phyloP scores from a whole-genome alignment of 2,113 vertebrate species.

The Microcebus griseorufus region DNA sequence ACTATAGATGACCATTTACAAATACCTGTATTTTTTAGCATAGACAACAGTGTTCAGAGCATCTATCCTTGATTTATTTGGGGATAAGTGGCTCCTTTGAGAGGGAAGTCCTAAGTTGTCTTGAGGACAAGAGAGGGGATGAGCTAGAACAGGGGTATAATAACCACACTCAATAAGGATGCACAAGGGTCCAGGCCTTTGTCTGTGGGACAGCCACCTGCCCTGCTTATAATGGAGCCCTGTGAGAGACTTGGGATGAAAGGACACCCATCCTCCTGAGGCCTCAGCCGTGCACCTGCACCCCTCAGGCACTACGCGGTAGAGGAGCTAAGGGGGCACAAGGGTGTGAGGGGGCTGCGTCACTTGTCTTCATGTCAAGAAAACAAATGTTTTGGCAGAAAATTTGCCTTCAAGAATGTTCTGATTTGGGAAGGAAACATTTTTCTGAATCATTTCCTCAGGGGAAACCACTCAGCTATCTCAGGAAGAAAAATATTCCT shows the following conservation, averaged over 20 bases:
- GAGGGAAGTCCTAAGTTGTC: not conserved
- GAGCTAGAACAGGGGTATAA: not conserved
- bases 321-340: not conserved
- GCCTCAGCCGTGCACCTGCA: not conserved
- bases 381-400: slow-evolving; percentile 48
- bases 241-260: not conserved
- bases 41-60: not conserved
- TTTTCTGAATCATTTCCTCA: slow-evolving; percentile 63
- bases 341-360: not conserved
- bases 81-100: not conserved
- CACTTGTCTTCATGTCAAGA: slow-evolving; percentile 4
- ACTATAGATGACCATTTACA: not conserved
- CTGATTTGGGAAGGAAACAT: slow-evolving; percentile 42
- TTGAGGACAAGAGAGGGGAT: not conserved
- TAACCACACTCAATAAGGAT: not conserved
- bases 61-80: not conserved
- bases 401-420: slow-evolving; percentile 25
- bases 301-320: not conserved
- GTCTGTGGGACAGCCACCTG: not conserved
- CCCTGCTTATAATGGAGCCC: not conserved
- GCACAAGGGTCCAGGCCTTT: not conserved
- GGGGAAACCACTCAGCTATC: slow-evolving; percentile 35
- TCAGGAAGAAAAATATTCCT: slow-evolving; percentile 42
- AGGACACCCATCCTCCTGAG: not conserved
- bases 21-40: not conserved